A percentile compares a stretch with the other conserved stretches of the same genome.
phyloP scores from a whole-genome alignment of 2,113 vertebrate species.

The Laticauda laticaudata region DNA sequence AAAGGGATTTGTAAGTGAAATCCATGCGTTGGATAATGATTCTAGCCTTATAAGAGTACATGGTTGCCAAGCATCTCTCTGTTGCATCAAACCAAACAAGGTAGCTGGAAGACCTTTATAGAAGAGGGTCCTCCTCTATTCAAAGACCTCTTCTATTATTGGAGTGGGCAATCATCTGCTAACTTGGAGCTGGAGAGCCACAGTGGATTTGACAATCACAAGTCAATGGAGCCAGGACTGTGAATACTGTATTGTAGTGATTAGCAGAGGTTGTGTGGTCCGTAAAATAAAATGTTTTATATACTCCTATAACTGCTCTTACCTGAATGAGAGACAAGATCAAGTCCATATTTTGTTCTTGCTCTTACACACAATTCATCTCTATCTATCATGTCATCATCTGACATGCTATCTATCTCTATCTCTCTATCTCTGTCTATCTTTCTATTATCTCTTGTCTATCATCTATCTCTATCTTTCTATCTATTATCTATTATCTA shows the following conservation, averaged over 20 bases:
- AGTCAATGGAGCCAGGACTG: neutral
- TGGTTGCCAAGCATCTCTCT: neutral
- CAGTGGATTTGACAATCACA: neutral
- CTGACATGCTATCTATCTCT: too few relatives aligned
- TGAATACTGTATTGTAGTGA: neutral
- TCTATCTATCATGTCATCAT: too few relatives aligned
- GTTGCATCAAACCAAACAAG: neutral
- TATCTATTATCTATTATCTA: neutral
- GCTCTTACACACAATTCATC: too few relatives aligned
- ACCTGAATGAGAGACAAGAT: neutral
- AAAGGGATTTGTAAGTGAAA: neutral
- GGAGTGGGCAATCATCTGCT: neutral
- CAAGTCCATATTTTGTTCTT: too few relatives aligned
- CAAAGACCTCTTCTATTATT: neutral
- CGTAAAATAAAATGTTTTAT: neutral
- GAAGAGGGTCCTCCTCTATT: neutral
- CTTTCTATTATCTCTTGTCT: neutral
- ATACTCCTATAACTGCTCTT: neutral
- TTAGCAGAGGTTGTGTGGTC: neutral
- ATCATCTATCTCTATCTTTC: too few relatives aligned
- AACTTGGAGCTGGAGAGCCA: neutral
- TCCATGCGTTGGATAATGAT: neutral
- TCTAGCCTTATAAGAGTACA: neutral
- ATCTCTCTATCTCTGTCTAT: too few relatives aligned
- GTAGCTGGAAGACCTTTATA: neutral